Percentiles rank a stretch among this genome's conserved stretches.
These are phyloP conservation scores for Drosophila glabriapex DNA, from an alignment of 2,888 invertebrate species.

Conservation along the genomic window DNA sequence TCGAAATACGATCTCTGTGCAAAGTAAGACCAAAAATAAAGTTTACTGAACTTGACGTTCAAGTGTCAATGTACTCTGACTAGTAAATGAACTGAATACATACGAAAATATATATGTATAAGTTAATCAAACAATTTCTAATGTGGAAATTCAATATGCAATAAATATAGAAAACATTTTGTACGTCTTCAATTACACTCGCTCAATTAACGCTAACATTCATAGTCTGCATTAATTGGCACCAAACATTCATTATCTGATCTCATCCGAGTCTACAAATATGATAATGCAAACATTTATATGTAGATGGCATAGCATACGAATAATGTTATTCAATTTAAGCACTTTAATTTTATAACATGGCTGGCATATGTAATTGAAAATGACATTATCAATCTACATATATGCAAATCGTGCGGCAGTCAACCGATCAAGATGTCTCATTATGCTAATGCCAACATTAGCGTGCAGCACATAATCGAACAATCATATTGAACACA, in stretches of 20 bases:
- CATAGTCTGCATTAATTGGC: background rate
- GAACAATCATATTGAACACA: background rate
- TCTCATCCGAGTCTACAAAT: background rate
- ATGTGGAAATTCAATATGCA: conserved; percentile 22
- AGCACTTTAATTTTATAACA: background rate
- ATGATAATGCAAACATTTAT: background rate
- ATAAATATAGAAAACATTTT: background rate
- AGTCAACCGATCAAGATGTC: background rate
- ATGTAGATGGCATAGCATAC: background rate
- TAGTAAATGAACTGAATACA: background rate
- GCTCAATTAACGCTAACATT: background rate
- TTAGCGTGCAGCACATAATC: background rate
- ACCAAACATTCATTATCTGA: background rate
- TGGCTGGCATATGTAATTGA: background rate
- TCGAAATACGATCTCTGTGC: conserved; percentile 42
- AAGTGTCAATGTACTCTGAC: conserved; percentile 46
- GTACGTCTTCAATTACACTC: conserved; percentile 7
- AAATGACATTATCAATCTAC: background rate
- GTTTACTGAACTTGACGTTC: conserved; percentile 48
- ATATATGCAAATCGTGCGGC: conserved; percentile 1
- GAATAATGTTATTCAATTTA: background rate
- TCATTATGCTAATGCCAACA: conserved; percentile 9
- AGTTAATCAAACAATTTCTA: conserved; percentile 11
- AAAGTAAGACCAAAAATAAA: conserved; percentile 14
- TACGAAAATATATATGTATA: background rate